Base-by-base conservation (phyloP, 2,888 invertebrate genomes). In the Xestia sexstrigata region DNA sequence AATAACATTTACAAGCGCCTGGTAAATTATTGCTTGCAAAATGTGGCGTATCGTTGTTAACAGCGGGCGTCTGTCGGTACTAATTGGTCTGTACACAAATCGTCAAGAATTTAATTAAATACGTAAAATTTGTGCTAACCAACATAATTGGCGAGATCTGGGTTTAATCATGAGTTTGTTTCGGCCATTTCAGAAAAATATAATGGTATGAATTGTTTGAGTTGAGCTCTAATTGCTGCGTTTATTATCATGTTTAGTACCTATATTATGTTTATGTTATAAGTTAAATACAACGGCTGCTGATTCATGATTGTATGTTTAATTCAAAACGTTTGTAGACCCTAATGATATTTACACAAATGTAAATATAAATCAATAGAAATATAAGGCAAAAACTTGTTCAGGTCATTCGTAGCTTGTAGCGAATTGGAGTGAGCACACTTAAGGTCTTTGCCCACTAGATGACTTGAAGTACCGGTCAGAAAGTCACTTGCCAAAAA, bases 91-190 rank as follows among this genome's bases (percentile, higher is more conserved):
- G 71, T 76, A 70, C 74, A 73, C 67, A 81, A 72, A 83, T 79
- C 71, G 66, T 39, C 65, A 62, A 74, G 60, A 88, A 80, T 89
- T 85, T 84, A 88, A 87, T 89, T 89, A 86, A 83, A 80, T 71
- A 42, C 79, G 70, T 81, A 70, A 82, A 87, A 85, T 85, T 86
- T 75, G 80, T 75, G 77, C 69, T 78, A 84, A 83, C 83, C 75
- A 83, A 85, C 67, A 52, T 88, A 90, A 90, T 88, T 90, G 82
- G 84, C 71, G 72, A 67, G 85, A 70, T 83, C 85, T 86, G 88
- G 81, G 70, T 83, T 79, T 78, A 66, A 74, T 86, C 79, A 75
- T 49, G 63, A 77, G 73, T 82, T 85, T 84, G 74, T 81, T 81
- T 82, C 30, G 74, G 70, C 66, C 17, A 74, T 74, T 86, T 83